phyloP scores from a whole-genome alignment of 2,113 vertebrate genomes.

The Macquaria ambigua region DNA sequence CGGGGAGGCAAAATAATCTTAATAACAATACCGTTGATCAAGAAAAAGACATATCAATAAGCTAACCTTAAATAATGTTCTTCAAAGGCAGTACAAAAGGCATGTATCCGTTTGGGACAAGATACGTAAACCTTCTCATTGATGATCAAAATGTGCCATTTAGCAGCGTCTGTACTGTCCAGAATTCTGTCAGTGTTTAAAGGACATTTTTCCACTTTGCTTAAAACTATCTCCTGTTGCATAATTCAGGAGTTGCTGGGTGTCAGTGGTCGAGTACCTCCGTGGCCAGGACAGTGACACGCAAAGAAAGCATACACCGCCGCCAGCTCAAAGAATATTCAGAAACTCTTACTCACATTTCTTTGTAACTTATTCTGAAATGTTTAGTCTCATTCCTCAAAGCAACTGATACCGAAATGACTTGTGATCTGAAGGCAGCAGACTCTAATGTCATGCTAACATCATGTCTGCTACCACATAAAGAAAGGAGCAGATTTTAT shows the following conservation, averaged over 20 bases:
- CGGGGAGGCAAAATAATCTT: conserved; percentile 43
- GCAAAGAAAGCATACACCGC: conserved; percentile 20
- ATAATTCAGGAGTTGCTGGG: conserved; percentile 61
- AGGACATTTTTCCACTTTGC: conserved; percentile 34
- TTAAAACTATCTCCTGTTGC: conserved; percentile 59
- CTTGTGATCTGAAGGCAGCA: conserved; percentile 3
- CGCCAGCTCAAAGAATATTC: conserved; percentile 21
- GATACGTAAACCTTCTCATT: not conserved
- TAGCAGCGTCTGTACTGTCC: conserved; percentile 22
- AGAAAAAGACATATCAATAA: conserved; percentile 34
- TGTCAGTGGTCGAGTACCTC: conserved; percentile 24
- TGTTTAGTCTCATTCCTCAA: not conserved
- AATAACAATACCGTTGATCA: conserved; percentile 29
- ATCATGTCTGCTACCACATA: conserved; percentile 12
- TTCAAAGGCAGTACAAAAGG: conserved; percentile 74
- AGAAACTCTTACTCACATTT: conserved; percentile 7
- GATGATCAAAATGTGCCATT: conserved; percentile 38
- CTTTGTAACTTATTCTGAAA: not conserved
- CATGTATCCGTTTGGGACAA: conserved; percentile 26
- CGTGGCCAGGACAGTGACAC: not conserved
- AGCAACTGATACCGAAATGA: conserved; percentile 37
- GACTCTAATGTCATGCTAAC: conserved; percentile 29
- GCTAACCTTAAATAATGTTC: conserved; percentile 68
- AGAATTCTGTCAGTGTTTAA: conserved; percentile 8
- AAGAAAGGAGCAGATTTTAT: conserved; percentile 6